Base-by-base conservation (phyloP, 2,888 invertebrate genomes). In the Ligdia adustata region DNA sequence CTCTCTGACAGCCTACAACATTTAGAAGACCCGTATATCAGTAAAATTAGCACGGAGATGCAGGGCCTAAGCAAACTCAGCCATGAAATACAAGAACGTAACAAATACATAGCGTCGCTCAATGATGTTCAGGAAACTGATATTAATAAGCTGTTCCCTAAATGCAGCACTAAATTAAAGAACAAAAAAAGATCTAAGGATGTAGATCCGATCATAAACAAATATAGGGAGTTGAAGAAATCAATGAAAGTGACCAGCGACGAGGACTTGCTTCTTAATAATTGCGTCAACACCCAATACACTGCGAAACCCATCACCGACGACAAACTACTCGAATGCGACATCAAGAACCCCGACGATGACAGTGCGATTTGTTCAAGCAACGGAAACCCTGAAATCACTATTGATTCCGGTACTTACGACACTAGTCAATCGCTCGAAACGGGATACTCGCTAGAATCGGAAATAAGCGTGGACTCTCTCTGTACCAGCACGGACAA, bases 1-100 rank as follows among this genome's bases (percentile, higher is more conserved):
- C 66, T 91, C 9, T 88, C 90, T 11, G 85, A 89, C 58, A 89
- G 91, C 51, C 78, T 91, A 61, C 91, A 91, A 57, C 91, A 91
- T 66, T 82, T 92, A 44, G 91, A 92, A 71, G 93, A 93, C 69
- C 93, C 93, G 0, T 92, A 92, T 60, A 84, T 92, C 34, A 91
- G 89, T 66, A 90, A 92, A 71, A 75, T 92, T 32, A 92, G 91
- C 60, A 91, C 91, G 55, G 93, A 93, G 70, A 82, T 92, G 56
- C 84, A 92, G 58, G 91, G 91, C 37, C 72, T 92, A 29, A 91
- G 90, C 38, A 93, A 92, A 70, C 69, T 92, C 6, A 91, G 91
- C 58, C 88, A 91, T 16, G 92, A 92, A 64, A 82, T 92, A 24
- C 91, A 92, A 53, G 93, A 92, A 62, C 91, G 92, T 59, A 87